A percentile compares a stretch with the other conserved stretches of the same genome.
These are phyloP conservation scores for Sternotherus odoratus DNA, from an alignment of 2,797 vertebrate genomes.

Conservation along the genomic window DNA sequence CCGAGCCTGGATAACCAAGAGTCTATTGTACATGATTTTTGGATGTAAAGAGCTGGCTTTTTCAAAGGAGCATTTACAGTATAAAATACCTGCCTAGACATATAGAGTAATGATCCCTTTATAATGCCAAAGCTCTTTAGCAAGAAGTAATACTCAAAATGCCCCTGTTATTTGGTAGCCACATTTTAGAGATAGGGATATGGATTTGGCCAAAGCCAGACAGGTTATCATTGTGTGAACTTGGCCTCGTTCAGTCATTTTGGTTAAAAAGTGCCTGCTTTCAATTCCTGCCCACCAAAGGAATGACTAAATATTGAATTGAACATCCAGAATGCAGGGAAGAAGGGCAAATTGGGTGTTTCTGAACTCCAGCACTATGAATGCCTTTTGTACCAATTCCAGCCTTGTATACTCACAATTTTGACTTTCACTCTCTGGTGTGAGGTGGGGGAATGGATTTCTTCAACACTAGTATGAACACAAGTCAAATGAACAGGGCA, in stretches of 20 bases:
- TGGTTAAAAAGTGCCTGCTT: background rate
- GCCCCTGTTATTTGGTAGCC: slow-evolving; percentile 31
- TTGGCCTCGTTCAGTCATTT: background rate
- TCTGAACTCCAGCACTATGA: background rate
- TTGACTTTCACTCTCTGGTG: background rate
- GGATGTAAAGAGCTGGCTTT: background rate
- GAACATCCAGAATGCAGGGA: background rate
- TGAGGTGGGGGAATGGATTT: background rate
- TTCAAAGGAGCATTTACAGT: background rate
- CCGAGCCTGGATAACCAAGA: too few species aligned
- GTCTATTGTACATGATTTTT: slow-evolving; percentile 50
- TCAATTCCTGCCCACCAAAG: background rate
- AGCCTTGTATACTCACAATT: background rate
- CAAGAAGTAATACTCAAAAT: background rate
- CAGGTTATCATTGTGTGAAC: slow-evolving; percentile 51
- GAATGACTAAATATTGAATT: background rate
- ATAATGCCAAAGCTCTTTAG: slow-evolving; percentile 15
- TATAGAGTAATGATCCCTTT: slow-evolving; percentile 38
- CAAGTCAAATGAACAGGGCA: background rate
- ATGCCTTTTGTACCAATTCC: background rate
- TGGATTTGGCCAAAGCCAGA: slow-evolving; percentile 59
- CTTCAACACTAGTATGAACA: background rate
- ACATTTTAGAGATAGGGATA: slow-evolving; percentile 60
- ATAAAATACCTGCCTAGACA: slow-evolving; percentile 39
- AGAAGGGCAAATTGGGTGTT: background rate